These are phyloP conservation scores for Polypedilum vanderplanki DNA, from an alignment of 1,140 invertebrate species.

Conservation along the genomic window DNA sequence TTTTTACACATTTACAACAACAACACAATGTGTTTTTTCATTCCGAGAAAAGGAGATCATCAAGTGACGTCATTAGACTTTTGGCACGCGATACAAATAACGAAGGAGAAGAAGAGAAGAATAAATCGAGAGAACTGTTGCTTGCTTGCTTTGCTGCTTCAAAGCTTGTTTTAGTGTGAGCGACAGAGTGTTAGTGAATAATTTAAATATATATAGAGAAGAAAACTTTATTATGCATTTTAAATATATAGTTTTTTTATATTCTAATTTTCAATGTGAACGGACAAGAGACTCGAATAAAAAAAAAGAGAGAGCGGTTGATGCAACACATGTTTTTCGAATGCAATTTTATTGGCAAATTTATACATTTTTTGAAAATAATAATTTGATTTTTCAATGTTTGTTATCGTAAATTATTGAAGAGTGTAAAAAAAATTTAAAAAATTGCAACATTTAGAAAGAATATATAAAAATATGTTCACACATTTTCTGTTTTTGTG, in stretches of 20 bases:
- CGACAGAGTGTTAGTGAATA: constrained; percentile 5
- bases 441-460: not conserved
- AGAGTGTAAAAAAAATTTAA: not conserved
- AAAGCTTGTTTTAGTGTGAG: not conserved
- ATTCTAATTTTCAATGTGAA: constrained; percentile 28
- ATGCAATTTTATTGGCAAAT: constrained; percentile 24
- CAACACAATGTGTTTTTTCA: not conserved
- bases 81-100: constrained; percentile 26
- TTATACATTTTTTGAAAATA: not conserved
- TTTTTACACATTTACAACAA: constrained; percentile 19
- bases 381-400: not conserved
- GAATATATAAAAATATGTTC: not conserved
- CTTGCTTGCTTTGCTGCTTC: not conserved
- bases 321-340: constrained; percentile 26
- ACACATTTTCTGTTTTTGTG: not conserved
- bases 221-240: constrained; percentile 27
- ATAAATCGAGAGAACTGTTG: not conserved
- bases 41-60: constrained; percentile 6
- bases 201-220: constrained; percentile 27
- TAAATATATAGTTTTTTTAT: constrained; percentile 28
- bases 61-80: constrained; percentile 24
- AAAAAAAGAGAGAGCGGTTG: not conserved
- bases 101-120: not conserved
- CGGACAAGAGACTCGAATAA: not conserved
- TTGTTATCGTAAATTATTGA: not conserved